Evolutionary conservation across 2,888 invertebrate genomes (phyloP).

Genomic region (Malthinus flaveolus): DNA sequence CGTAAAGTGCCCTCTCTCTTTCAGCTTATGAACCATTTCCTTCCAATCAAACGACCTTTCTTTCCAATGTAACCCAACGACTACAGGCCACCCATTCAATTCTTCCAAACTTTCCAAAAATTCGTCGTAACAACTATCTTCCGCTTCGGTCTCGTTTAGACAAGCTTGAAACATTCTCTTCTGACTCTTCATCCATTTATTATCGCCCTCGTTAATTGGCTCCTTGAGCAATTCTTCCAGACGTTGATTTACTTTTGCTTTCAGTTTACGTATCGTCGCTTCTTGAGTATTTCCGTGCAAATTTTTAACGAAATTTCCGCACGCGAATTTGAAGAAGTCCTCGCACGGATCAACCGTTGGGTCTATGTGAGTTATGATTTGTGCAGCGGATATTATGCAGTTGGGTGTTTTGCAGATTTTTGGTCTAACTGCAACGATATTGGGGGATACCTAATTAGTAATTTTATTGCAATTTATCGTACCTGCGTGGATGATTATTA

Average conservation of each 20-base stretch:
- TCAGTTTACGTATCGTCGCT: background rate
- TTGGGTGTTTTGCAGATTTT: constrained; percentile 8
- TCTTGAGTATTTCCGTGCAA: constrained; percentile 11
- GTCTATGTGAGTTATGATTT: constrained; percentile 70
- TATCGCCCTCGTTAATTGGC: constrained; percentile 10
- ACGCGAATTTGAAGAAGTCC: constrained; percentile 61
- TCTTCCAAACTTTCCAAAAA: constrained; percentile 37
- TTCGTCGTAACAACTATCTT: constrained; percentile 19
- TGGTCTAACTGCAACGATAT: constrained; percentile 1
- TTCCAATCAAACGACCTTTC: constrained; percentile 40
- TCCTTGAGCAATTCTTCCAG: constrained; percentile 10
- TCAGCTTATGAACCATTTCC: constrained; percentile 59
- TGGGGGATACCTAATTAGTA: background rate
- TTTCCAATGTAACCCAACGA: constrained; percentile 36
- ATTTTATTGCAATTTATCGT: background rate
- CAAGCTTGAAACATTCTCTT: constrained; percentile 35
- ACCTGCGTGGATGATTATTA: constrained; percentile 8
- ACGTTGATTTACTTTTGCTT: constrained; percentile 5
- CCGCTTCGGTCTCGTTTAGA: constrained; percentile 32
- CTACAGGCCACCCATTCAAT: constrained; percentile 44
- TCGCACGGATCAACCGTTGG: constrained; percentile 71
- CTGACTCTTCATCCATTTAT: constrained; percentile 9
- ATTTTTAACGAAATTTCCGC: constrained; percentile 10
- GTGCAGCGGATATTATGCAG: constrained; percentile 56
- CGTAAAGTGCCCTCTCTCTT: constrained; percentile 65